Evolutionary conservation across 2,797 vertebrate species (phyloP).

Genomic region (Pogoniulus pusillus): DNA sequence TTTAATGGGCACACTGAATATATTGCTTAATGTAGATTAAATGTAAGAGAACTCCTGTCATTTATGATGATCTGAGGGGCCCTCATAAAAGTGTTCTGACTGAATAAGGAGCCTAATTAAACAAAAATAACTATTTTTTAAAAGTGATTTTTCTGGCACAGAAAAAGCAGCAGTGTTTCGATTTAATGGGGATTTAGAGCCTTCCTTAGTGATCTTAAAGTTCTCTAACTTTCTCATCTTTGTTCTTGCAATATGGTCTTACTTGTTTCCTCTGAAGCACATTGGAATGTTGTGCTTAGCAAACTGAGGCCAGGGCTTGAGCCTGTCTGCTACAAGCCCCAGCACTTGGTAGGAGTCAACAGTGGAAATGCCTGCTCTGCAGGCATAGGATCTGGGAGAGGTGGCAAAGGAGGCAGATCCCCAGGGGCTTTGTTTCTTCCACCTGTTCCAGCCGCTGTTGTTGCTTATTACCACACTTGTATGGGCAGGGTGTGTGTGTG

Average conservation of each 20-base stretch:
- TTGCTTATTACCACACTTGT: background rate
- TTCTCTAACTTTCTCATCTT: background rate
- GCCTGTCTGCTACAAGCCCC: background rate
- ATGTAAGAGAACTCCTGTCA: background rate
- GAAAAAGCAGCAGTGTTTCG: background rate
- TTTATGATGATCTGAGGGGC: background rate
- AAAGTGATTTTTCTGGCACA: background rate
- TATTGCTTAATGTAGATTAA: background rate
- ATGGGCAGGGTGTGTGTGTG: background rate
- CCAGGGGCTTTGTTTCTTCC: background rate
- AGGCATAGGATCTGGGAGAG: too few relatives aligned
- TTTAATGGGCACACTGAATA: background rate
- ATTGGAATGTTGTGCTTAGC: background rate
- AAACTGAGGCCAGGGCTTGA: rapidly evolving
- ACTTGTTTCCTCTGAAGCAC: background rate
- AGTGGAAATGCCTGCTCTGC: background rate
- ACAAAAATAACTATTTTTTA: background rate
- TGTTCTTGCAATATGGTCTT: background rate
- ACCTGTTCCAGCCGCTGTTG: background rate
- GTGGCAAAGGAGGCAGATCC: background rate
- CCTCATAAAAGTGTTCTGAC: background rate
- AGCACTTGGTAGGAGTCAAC: background rate
- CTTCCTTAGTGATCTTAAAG: background rate
- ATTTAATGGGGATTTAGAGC: background rate
- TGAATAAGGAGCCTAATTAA: background rate